Base-by-base conservation (phyloP, 2,888 invertebrate genomes). In the Mesorhabditis belari region DNA sequence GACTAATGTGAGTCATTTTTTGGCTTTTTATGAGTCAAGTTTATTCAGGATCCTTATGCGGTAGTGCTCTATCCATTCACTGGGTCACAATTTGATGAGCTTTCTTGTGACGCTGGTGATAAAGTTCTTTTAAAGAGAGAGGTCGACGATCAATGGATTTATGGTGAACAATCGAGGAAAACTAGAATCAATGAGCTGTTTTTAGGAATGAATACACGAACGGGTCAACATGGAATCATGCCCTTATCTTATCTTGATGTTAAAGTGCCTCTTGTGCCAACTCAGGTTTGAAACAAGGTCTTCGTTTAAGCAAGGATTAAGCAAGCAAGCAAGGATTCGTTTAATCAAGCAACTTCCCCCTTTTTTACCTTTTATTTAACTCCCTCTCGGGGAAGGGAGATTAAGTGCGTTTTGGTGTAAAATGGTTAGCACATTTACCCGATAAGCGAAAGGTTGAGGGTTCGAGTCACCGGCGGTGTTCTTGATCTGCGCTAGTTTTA, bases 81-180 rank as follows among this genome's bases (percentile, higher is more conserved):
- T 2, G 68, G 69, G 4, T 61, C 67, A 2, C 74, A 76, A 25
- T 53, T 64, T 6, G 78, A 78, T 58, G 78, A 78, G 49, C 60
- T 78, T 24, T 64, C 62, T 19, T 68, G 70, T 24, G 61, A 67
- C 5, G 64, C 67, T 5, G 68, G 74, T 24, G 77, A 78, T 60
- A 63, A 59, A 2, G 69, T 78, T 25, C 26, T 78, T 6, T 56
- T 78, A 35, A 71, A 72, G 61, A 63, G 67, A 24, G 74, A 73
- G 49, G 75, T 76, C 6, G 77, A 78, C 59, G 74, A 70, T n/a
- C 69, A 75, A 44, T 78, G 78, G 78, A 64, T 78, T 51, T 74
- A 69, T 61, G 77, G 73, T 63, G 52, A 27, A 54, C 24, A 21
- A 19, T 58, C 4, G n/a, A 23, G 28, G 5, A 26, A 25, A 1